These are phyloP conservation scores for Ypsolopha scabrella DNA, from an alignment of 2,888 invertebrate genomes.

Conservation along the genomic window DNA sequence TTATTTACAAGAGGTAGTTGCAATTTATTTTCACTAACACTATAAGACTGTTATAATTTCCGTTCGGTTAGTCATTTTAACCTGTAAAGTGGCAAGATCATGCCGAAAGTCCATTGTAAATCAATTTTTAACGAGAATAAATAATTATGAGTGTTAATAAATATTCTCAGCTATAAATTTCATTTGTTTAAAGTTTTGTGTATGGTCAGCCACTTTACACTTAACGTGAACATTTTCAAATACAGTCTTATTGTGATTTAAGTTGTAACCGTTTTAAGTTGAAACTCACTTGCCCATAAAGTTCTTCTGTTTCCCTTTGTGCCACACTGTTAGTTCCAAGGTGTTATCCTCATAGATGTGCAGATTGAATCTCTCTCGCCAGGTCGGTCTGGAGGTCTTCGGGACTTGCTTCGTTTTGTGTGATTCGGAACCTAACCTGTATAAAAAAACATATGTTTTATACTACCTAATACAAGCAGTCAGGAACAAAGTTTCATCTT, in stretches of 20 bases:
- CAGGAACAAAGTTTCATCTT: not conserved
- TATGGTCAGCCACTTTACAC: not conserved
- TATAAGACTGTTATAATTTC: no score
- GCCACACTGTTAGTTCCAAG: slow-evolving; percentile 55
- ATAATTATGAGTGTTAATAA: no score
- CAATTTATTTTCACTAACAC: no score
- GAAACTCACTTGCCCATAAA: slow-evolving; percentile 55
- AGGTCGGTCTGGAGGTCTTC: slow-evolving; percentile 40
- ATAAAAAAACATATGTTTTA: slow-evolving; percentile 11
- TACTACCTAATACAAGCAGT: not conserved
- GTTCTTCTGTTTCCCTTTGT: slow-evolving; percentile 56
- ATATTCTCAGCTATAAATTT: not conserved
- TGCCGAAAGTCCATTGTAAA: no score
- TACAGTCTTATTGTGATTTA: no score
- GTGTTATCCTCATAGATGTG: slow-evolving; percentile 45
- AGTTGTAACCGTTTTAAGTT: no score
- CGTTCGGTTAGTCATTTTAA: no score
- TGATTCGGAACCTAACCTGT: slow-evolving; percentile 48
- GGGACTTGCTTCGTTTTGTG: slow-evolving; percentile 55
- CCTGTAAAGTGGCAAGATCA: no score
- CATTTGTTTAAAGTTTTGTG: not conserved
- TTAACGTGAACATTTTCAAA: not conserved
- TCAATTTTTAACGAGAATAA: no score
- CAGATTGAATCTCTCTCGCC: slow-evolving; percentile 57
- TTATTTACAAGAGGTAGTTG: no score